These are phyloP conservation scores for Scaptomyza montana DNA, from an alignment of 1,140 invertebrate species.

Conservation along the genomic window DNA sequence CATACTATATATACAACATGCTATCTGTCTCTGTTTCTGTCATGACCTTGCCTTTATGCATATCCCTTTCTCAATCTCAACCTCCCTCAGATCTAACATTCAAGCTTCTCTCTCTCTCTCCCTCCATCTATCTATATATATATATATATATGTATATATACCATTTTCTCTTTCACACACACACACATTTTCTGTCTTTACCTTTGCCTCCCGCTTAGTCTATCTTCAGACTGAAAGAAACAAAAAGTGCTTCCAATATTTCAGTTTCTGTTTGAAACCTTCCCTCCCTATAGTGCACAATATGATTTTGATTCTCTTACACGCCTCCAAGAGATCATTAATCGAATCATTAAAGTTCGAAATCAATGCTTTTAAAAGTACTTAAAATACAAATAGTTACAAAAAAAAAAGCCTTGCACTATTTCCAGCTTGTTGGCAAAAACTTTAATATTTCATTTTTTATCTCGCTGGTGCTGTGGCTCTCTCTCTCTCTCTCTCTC, in stretches of 20 bases:
- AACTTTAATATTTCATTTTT: too few species aligned
- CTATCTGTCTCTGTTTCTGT: conserved; percentile 20
- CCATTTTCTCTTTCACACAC: conserved; percentile 5
- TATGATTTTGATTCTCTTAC: not conserved
- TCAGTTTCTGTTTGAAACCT: conserved; percentile 22
- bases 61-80: conserved; percentile 19
- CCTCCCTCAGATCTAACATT: conserved; percentile 3
- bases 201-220: conserved; percentile 1
- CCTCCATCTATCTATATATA: conserved; percentile 7
- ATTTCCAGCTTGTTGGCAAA: conserved; percentile 26
- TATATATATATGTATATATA: conserved; percentile 2
- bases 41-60: conserved; percentile 53
- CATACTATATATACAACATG: conserved; percentile 48
- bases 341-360: conserved; percentile 17
- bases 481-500: conserved; percentile 3
- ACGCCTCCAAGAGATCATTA: conserved; percentile 12
- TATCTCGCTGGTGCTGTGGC: too few species aligned
- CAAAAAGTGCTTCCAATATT: conserved; percentile 14
- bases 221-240: not conserved
- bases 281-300: conserved; percentile 14
- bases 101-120: conserved; percentile 8
- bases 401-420: not conserved
- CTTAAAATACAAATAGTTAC: conserved; percentile 16
- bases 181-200: conserved; percentile 8
- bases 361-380: conserved; percentile 42